phyloP scores from a whole-genome alignment of 2,797 vertebrate species.

The Calcarius lapponicus region DNA sequence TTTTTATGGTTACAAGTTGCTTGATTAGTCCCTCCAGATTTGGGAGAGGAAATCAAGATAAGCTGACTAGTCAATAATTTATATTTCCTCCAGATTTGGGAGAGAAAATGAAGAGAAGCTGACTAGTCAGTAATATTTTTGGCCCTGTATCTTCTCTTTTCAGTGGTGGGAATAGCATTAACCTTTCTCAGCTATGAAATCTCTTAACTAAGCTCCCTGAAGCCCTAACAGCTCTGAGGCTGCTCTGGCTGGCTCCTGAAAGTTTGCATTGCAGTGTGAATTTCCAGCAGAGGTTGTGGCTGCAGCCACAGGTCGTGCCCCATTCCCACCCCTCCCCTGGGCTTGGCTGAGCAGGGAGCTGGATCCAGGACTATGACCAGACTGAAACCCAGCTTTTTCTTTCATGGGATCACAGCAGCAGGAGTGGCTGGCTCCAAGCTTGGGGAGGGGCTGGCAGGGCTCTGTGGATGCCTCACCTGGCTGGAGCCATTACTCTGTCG shows the following conservation, averaged over 20 bases:
- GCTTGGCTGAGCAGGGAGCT: accelerated
- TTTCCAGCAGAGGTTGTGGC: background rate
- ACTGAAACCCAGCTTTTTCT: background rate
- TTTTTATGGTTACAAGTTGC: background rate
- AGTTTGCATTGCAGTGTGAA: background rate
- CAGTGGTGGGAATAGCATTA: background rate
- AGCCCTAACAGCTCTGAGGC: background rate
- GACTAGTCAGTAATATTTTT: background rate
- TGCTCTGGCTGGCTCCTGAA: background rate
- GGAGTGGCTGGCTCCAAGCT: background rate
- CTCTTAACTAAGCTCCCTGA: background rate
- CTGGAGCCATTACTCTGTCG: accelerated
- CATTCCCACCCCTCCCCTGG: accelerated
- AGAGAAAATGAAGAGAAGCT: background rate
- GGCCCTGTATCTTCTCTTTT: background rate
- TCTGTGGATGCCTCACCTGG: background rate
- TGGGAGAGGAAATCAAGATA: background rate
- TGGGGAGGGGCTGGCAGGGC: background rate
- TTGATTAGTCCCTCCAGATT: background rate
- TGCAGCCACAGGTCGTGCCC: accelerated
- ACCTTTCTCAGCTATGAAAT: background rate
- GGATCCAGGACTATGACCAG: accelerated
- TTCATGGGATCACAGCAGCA: background rate
- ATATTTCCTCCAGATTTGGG: background rate
- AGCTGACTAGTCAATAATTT: background rate